phyloP scores from a whole-genome alignment of 2,888 invertebrate species.

The Bellardia bayeri region DNA sequence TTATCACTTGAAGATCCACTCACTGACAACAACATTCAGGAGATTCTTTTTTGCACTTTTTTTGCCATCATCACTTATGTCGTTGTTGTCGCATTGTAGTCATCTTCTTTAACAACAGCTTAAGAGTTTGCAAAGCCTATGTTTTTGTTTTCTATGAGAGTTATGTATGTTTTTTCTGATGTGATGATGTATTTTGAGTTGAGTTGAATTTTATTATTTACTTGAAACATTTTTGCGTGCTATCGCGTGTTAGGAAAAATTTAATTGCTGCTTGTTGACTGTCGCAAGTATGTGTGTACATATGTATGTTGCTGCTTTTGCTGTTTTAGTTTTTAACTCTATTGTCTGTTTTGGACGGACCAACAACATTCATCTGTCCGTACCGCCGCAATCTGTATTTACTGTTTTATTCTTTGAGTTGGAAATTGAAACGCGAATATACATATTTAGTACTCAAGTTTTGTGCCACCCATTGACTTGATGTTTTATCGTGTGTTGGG shows the following conservation, averaged over 20 bases:
- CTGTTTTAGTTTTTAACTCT: conserved; percentile 23
- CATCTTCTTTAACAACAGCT: conserved; percentile 48
- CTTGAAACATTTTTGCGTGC: conserved; percentile 70
- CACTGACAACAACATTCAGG: conserved; percentile 31
- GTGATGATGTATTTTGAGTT: neutral
- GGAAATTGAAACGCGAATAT: conserved; percentile 13
- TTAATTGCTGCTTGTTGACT: conserved; percentile 69
- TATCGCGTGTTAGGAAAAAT: conserved; percentile 72
- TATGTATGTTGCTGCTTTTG: neutral
- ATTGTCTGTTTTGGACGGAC: conserved; percentile 21
- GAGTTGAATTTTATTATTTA: conserved; percentile 51
- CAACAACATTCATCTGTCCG: conserved; percentile 6
- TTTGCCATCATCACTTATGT: conserved; percentile 46
- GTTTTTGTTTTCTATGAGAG: neutral
- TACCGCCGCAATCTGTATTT: neutral
- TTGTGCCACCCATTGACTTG: conserved; percentile 69
- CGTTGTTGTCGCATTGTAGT: conserved; percentile 42
- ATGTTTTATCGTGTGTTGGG: conserved; percentile 62
- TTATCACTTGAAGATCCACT: conserved; percentile 76
- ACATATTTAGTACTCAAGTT: conserved; percentile 34
- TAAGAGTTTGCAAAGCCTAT: neutral
- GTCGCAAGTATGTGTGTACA: conserved; percentile 24
- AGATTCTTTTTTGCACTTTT: too few relatives aligned
- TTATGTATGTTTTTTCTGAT: neutral
- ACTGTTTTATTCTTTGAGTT: conserved; percentile 25